phyloP scores from a whole-genome alignment of 2,113 vertebrate genomes.

The Amphiprion ocellaris region DNA sequence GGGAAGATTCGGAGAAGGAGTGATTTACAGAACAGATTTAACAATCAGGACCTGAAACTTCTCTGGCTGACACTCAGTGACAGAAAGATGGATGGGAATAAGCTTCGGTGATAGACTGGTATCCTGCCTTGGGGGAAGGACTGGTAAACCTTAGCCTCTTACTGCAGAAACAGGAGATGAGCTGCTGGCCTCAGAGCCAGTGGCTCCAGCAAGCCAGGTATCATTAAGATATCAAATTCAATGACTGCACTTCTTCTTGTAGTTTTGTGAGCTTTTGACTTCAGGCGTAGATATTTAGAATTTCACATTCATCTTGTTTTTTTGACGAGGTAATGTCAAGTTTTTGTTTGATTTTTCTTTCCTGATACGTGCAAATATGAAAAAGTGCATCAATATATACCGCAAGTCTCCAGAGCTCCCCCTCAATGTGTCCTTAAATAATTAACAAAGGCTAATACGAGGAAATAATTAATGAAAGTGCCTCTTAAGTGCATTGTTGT shows the following conservation, averaged over 20 bases:
- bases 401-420: no score
- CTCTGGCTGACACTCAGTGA: slow-evolving; percentile 19
- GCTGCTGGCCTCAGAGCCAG: slow-evolving; percentile 32
- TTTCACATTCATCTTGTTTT: neutral
- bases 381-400: no score
- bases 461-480: no score
- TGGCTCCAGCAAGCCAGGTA: slow-evolving; percentile 6
- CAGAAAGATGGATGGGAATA: slow-evolving; percentile 55
- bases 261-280: neutral
- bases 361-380: no score
- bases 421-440: no score
- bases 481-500: no score
- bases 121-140: slow-evolving; percentile 27
- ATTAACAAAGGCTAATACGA: no score
- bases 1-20: neutral
- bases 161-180: slow-evolving; percentile 48
- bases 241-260: neutral
- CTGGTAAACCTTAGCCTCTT: slow-evolving; percentile 35
- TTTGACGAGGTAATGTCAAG: neutral
- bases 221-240: slow-evolving; percentile 59
- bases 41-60: slow-evolving; percentile 23
- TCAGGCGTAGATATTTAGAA: neutral
- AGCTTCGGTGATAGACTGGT: slow-evolving; percentile 50
- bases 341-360: no score
- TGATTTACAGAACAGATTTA: slow-evolving; percentile 10